Evolutionary conservation across 1,140 invertebrate species (phyloP), one percentile per base, ranked within the genome.

Genomic region (Solenopsis fugax): DNA sequence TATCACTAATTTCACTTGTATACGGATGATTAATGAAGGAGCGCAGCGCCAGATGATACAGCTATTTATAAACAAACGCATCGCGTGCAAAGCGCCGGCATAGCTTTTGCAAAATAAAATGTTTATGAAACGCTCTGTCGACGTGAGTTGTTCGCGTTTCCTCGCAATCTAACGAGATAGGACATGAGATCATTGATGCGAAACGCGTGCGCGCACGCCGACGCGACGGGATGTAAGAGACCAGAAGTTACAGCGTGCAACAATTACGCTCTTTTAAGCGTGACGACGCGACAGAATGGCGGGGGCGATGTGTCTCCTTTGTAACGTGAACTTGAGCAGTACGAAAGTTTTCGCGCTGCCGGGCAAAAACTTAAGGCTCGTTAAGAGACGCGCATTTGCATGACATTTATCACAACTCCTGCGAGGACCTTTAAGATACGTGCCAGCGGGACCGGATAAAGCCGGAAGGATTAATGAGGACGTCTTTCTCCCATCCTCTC

Each of bases 361-460:
- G 60, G 71, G 85, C 76, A 89, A 89, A 89, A 89, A 89, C 84
- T 89, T 81, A 82, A 50, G 84, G 48, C 88, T 89, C 88, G 88
- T 89, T 89, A 89, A 89, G 88, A 65, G 37, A 34, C 54, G 82
- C 71, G 62, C 71, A 76, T 87, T 88, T 80, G 71, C 88, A 69
- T 89, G 88, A 87, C 88, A 89, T 77, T 89, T 86, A 89, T 89
- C 88, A 89, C 52, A 80, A 88, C 52, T 62, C 50, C 41, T 65
- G 60, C 37, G 45, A 87, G 54, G 52, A 84, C 48, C 54, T 88
- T 84, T 48, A 71, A 71, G 45, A 76, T 86, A 78, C 76, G 60
- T 84, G 80, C 69, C 67, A 76, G 85, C 48, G 21, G 54, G 29
- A 62, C 50, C 13, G 58, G 77, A 88, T 84, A 73, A 87, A 64